phyloP scores from a whole-genome alignment of 2,113 vertebrate species.

The Zosterops pallidus region DNA sequence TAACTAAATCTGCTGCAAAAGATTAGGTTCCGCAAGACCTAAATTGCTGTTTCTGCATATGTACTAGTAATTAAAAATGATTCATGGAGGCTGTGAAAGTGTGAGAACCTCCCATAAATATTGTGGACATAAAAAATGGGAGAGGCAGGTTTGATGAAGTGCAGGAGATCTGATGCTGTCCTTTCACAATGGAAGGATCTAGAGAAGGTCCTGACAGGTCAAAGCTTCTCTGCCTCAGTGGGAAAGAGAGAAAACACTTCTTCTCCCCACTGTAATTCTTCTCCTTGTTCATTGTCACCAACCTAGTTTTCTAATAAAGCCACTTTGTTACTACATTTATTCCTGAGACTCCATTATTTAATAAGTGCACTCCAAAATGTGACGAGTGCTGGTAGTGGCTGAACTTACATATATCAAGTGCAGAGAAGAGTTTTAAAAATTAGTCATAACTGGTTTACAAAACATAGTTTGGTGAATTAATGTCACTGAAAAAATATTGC shows the following conservation, averaged over 20 bases:
- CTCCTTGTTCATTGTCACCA: not conserved
- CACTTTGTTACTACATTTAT: not conserved
- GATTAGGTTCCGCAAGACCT: not conserved
- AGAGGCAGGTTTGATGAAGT: not conserved
- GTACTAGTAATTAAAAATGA: not conserved
- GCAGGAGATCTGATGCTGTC: not conserved
- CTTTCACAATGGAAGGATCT: not conserved
- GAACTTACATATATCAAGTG: not conserved
- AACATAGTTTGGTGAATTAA: not conserved
- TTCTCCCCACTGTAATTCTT: not conserved
- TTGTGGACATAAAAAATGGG: not conserved
- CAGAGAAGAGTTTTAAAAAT: not conserved
- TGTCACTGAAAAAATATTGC: not conserved
- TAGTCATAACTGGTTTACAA: not conserved
- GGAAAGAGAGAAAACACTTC: not conserved
- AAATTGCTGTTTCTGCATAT: not conserved
- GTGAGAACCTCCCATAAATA: not conserved
- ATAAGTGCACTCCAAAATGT: fast-evolving
- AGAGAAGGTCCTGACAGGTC: not conserved
- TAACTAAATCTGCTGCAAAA: not conserved
- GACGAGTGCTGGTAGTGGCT: not conserved
- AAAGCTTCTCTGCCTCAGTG: not conserved
- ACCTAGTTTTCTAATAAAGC: not conserved
- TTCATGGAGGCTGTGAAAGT: not conserved
- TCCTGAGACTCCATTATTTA: not conserved